A percentile compares a stretch with the other conserved stretches of the same genome.
These are phyloP conservation scores for Caenorhabditis sp. DNA, from an alignment of 2,888 invertebrate genomes.

Conservation along the genomic window DNA sequence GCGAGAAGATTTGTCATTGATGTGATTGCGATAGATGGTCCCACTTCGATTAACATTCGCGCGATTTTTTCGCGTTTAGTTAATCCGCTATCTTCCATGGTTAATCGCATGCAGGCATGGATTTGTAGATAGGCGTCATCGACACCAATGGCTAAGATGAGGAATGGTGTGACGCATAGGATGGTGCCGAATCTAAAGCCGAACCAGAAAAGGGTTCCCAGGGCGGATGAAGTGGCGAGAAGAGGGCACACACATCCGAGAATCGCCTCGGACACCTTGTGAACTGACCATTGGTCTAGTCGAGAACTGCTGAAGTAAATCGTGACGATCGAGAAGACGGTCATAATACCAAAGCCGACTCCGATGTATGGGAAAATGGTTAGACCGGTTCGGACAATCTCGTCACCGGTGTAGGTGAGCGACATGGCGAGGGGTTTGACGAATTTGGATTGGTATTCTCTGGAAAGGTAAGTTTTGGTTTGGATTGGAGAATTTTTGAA, in stretches of 20 bases:
- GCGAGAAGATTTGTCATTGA: conserved; percentile 81
- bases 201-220: conserved; percentile 64
- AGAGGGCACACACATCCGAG: conserved; percentile 63
- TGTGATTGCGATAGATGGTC: conserved; percentile 90
- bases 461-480: too few relatives aligned
- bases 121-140: conserved; percentile 68
- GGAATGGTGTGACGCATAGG: conserved; percentile 67
- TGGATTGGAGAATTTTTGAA: too few relatives aligned
- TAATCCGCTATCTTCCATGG: conserved; percentile 34
- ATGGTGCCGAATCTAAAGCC: conserved; percentile 67
- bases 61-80: conserved; percentile 49
- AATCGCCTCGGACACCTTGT: conserved; percentile 57
- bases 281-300: conserved; percentile 50
- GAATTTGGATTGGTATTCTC: conserved; percentile 50
- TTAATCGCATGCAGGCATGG: conserved; percentile 60
- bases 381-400: conserved; percentile 63
- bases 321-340: conserved; percentile 59
- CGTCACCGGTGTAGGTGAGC: conserved; percentile 63
- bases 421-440: conserved; percentile 55
- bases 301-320: conserved; percentile 50
- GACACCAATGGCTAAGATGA: conserved; percentile 68
- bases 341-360: conserved; percentile 64
- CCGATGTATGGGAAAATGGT: conserved; percentile 66
- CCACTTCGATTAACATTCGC: conserved; percentile 85
- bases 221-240: conserved; percentile 63